Base-by-base conservation (phyloP, 2,888 invertebrate species). In the Drosophila demipolita region DNA sequence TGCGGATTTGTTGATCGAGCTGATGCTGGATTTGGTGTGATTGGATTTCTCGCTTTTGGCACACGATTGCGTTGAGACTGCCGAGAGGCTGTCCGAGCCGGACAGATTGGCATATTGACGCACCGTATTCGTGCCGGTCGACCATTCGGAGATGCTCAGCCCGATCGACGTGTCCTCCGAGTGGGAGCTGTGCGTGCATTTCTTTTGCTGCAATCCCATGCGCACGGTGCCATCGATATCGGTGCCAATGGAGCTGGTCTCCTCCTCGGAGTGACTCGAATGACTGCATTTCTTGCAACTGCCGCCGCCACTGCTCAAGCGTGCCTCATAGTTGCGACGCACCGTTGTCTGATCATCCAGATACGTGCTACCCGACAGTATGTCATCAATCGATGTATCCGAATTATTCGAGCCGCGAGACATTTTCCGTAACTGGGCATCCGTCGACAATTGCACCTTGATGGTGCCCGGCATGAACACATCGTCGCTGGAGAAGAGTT, bases 151-250 rank as follows among this genome's bases (percentile, higher is more conserved):
- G 87, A 97, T 96, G 88, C 97, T 97, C 36, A 97, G 93, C 23
- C 97, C 97, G 91, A 97, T 96, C 0, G 97, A 97, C 0, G 97
- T 97, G 87, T 97, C 97, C 92, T 97, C 97, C 8, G 97, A 97
- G 93, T 97, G 97, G 0, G 97, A 96, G 84, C 97, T 96, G 80
- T 97, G 96, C 0, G 97, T 97, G 89, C 96, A 97, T 91, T 96
- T 97, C 87, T 96, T 96, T 72, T 96, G 96, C 82, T 96, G 96
- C 26, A 97, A 91, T 2, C 96, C 97, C 89, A 96, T 96, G 91
- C 96, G 95, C 0, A 97, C 97, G 0, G 97, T 97, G 23, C 97
- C 97, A 89, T 97, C 97, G 40, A 96, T 94, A 87, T 96, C 96
- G 1, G 96, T 96, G 1, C 96, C 96, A 87, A 96, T 94, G 1